A percentile compares a stretch with the other conserved stretches of the same genome.
Conservation (phyloP, 2,888 invertebrate species). For the Hybos culiciformis region DNA sequence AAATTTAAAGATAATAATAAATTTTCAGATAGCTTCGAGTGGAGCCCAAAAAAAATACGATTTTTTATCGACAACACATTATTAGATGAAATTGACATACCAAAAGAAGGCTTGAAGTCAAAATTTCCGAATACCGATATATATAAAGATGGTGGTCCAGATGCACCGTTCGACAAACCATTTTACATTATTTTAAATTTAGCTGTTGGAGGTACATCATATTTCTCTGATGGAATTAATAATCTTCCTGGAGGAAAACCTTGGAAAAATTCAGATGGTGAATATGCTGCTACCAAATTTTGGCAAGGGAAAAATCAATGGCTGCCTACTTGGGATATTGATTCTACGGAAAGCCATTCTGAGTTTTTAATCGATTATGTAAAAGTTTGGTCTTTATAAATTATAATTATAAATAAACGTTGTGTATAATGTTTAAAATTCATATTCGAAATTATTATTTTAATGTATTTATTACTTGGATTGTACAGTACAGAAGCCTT, state of each 20-base stretch:
- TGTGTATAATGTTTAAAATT: no score
- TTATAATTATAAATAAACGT: no score
- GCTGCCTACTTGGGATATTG: conserved; percentile 45
- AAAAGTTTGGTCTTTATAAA: conserved; percentile 49
- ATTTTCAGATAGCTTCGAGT: no score
- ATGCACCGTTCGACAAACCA: conserved; percentile 53
- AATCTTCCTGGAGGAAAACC: conserved; percentile 46
- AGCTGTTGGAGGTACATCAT: conserved; percentile 52
- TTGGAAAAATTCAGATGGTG: conserved; percentile 29
- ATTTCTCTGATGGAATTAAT: conserved; percentile 49
- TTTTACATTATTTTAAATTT: conserved; percentile 51
- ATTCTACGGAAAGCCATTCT: conserved; percentile 37
- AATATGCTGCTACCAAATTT: conserved; percentile 44
- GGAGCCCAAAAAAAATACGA: conserved; percentile 39
- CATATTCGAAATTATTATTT: no score
- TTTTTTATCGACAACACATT: conserved; percentile 38
- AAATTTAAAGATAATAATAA: no score
- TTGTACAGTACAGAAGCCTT: no score
- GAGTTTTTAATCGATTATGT: conserved; percentile 55
- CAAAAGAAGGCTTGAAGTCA: conserved; percentile 55
- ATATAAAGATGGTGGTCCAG: conserved; percentile 27
- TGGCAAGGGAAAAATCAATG: conserved; percentile 43
- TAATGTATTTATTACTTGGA: no score
- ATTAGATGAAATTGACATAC: conserved; percentile 37
- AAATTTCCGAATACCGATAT: conserved; percentile 35